phyloP scores from a whole-genome alignment of 1,140 invertebrate genomes.

The Bactericera cockerelli region DNA sequence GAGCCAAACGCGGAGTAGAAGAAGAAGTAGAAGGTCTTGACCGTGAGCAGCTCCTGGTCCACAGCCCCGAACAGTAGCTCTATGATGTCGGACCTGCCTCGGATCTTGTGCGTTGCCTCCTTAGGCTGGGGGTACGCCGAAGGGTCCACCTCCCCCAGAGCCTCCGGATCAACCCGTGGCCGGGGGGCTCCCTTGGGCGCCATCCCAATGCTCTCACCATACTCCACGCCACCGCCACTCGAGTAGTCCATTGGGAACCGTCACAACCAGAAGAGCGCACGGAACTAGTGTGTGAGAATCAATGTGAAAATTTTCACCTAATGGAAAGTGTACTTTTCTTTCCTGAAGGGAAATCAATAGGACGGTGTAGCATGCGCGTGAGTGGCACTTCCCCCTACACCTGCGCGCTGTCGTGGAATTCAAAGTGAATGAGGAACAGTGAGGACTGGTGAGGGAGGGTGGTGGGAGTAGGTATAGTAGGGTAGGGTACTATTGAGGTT shows the following conservation, averaged over 20 bases:
- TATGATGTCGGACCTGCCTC: constrained; percentile 64
- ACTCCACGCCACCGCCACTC: constrained; percentile 12
- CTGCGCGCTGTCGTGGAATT: too few relatives aligned
- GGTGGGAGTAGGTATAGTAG: too few relatives aligned
- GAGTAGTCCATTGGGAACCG: not conserved
- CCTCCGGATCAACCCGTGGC: constrained; percentile 55
- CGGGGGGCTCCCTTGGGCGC: constrained; percentile 30
- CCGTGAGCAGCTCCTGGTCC: constrained; percentile 77
- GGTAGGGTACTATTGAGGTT: too few relatives aligned
- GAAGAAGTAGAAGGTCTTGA: constrained; percentile 97
- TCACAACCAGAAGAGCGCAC: not conserved
- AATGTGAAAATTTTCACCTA: not conserved
- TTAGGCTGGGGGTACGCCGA: constrained; percentile 56
- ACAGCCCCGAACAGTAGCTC: constrained; percentile 68
- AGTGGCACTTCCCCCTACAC: too few relatives aligned
- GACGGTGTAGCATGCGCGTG: too few relatives aligned
- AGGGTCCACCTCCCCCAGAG: constrained; percentile 57
- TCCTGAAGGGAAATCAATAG: not conserved
- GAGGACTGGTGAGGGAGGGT: too few relatives aligned
- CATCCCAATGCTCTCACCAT: constrained; percentile 17
- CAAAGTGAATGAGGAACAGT: too few relatives aligned
- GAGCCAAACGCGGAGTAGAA: constrained; percentile 99
- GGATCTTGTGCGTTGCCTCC: constrained; percentile 75
- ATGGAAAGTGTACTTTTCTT: not conserved
- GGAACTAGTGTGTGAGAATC: not conserved